Evolutionary conservation across 2,888 invertebrate genomes (phyloP).

Genomic region (Spialia ferax): DNA sequence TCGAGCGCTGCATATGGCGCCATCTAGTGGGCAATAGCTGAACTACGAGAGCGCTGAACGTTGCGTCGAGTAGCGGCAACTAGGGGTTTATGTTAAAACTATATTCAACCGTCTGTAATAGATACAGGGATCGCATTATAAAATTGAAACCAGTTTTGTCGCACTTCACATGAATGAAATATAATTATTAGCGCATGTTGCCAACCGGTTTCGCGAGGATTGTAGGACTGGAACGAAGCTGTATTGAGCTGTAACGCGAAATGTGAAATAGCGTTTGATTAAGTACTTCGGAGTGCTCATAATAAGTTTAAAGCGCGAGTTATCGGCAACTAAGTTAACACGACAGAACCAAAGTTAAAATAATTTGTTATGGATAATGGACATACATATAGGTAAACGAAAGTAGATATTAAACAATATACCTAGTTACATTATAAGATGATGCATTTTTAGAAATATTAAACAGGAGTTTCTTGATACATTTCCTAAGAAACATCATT

Average conservation of each 20-base stretch:
- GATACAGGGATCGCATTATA: conserved; percentile 11
- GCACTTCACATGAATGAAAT: conserved; percentile 37
- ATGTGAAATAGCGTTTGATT: too few species aligned
- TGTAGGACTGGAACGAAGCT: conserved; percentile 11
- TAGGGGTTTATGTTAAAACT: conserved; percentile 29
- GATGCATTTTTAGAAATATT: too few species aligned
- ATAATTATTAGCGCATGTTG: conserved; percentile 18
- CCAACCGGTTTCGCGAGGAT: conserved; percentile 24
- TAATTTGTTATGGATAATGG: too few species aligned
- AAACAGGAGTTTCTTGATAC: too few species aligned
- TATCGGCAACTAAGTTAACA: too few species aligned
- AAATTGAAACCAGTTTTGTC: conserved; percentile 50
- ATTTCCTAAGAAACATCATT: too few species aligned
- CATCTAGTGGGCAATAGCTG: conserved; percentile 71
- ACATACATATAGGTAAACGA: too few species aligned
- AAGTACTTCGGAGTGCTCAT: too few species aligned
- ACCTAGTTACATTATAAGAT: too few species aligned
- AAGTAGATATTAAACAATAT: too few species aligned
- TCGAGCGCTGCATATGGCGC: conserved; percentile 52
- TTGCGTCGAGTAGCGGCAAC: conserved; percentile 11
- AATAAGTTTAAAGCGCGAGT: too few species aligned
- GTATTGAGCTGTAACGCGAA: conserved; percentile 1
- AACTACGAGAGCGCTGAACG: conserved; percentile 45
- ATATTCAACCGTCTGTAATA: neutral
- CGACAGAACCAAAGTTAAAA: too few species aligned